Conservation (phyloP, 1,140 invertebrate genomes). For the Calosoma granatense region DNA sequence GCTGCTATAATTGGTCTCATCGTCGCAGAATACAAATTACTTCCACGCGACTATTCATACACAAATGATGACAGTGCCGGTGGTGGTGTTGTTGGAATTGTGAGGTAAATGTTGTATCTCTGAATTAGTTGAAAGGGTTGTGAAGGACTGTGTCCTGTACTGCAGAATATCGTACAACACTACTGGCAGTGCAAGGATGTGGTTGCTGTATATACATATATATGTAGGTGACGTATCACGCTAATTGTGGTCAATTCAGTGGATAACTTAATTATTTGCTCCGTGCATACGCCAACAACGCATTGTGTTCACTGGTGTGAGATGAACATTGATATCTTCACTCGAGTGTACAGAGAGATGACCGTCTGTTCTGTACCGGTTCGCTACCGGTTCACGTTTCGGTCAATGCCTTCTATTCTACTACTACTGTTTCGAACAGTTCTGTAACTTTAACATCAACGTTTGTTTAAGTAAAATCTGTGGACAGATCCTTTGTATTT, state of each 20-base stretch:
- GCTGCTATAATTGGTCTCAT: background rate
- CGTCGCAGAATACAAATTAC: slow-evolving; percentile 2
- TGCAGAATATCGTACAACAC: too few relatives aligned
- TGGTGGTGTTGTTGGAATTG: background rate
- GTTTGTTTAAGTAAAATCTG: too few relatives aligned
- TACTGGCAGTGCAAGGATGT: background rate
- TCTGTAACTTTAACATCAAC: too few relatives aligned
- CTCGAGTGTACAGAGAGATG: too few relatives aligned
- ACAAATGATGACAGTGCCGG: background rate
- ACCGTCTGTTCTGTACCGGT: too few relatives aligned
- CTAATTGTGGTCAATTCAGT: background rate
- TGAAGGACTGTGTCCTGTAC: too few relatives aligned
- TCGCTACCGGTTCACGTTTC: too few relatives aligned
- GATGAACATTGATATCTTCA: background rate
- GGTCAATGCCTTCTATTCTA: too few relatives aligned
- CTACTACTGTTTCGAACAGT: too few relatives aligned
- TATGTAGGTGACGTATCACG: background rate
- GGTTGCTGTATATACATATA: background rate
- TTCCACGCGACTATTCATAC: background rate
- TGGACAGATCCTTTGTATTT: too few relatives aligned
- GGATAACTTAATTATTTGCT: background rate
- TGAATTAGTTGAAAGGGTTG: too few relatives aligned
- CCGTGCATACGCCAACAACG: background rate
- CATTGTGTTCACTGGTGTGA: background rate
- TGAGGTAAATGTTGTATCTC: too few relatives aligned